These are phyloP conservation scores for Thalassarche chlororhynchos DNA, from an alignment of 2,113 vertebrate species.

Conservation along the genomic window DNA sequence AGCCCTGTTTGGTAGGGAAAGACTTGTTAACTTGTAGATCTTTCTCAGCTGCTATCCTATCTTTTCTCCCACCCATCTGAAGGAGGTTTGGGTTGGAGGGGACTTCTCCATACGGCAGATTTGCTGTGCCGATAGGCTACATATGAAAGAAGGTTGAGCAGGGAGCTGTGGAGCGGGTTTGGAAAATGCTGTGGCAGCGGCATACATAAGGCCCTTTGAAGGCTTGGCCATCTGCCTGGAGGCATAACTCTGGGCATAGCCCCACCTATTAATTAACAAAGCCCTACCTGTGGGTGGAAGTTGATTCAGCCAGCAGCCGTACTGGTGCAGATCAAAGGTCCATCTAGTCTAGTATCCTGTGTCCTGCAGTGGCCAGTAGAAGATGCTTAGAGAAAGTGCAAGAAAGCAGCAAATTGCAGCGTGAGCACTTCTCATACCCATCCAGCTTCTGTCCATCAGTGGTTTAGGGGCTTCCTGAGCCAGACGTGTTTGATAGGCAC, in stretches of 20 bases:
- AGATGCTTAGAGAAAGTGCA: neutral
- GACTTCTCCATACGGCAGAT: neutral
- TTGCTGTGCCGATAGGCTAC: neutral
- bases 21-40: neutral
- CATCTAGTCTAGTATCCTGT: neutral
- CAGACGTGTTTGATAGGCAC: neutral
- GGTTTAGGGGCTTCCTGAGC: neutral
- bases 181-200: constrained; percentile 6
- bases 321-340: neutral
- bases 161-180: constrained; percentile 50
- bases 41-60: neutral
- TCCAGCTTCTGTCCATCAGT: neutral
- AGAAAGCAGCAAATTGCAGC: neutral
- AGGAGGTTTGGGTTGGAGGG: constrained; percentile 30
- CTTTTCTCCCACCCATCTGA: constrained; percentile 6
- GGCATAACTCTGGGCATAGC: neutral
- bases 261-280: neutral
- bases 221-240: neutral
- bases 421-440: neutral
- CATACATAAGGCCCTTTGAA: neutral
- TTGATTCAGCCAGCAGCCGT: neutral
- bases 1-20: neutral
- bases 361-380: neutral
- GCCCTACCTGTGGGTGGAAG: neutral
- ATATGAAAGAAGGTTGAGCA: neutral